Conservation (phyloP, 2,797 vertebrate genomes). For the Erpetoichthys calabaricus region DNA sequence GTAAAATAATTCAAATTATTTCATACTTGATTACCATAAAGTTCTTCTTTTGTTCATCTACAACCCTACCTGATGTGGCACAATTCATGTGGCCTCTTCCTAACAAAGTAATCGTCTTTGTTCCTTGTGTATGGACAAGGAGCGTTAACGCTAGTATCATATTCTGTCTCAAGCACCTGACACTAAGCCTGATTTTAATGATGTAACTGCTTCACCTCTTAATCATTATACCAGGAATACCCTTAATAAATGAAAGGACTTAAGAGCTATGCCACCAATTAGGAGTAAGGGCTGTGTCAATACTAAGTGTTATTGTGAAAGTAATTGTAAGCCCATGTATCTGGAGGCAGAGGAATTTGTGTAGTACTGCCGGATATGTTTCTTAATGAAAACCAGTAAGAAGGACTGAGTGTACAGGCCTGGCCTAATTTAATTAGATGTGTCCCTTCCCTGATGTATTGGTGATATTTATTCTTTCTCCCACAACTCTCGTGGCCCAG, state of each 20-base stretch:
- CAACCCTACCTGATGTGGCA: no score
- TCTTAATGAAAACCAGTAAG: neutral
- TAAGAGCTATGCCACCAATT: constrained; percentile 11
- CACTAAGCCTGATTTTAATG: constrained; percentile 7
- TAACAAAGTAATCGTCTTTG: no score
- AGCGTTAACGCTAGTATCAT: neutral
- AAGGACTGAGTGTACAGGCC: neutral
- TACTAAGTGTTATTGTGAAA: constrained; percentile 10
- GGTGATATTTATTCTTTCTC: neutral
- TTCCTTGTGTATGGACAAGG: neutral
- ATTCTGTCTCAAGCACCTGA: constrained; percentile 4
- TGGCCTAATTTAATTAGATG: neutral
- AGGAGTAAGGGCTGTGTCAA: constrained; percentile 12
- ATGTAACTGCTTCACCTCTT: constrained; percentile 7
- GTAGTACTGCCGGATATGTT: neutral
- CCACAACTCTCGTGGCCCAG: neutral
- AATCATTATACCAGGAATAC: constrained; percentile 6
- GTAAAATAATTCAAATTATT: neutral
- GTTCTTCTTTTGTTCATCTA: no score
- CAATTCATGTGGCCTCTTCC: no score
- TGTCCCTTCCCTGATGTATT: neutral
- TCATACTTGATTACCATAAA: no score
- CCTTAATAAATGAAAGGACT: constrained; percentile 10
- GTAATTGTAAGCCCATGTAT: constrained; percentile 1
- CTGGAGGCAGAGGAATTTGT: neutral